Conservation (phyloP, 2,888 invertebrate genomes). For the Ypsolopha scabrella region DNA sequence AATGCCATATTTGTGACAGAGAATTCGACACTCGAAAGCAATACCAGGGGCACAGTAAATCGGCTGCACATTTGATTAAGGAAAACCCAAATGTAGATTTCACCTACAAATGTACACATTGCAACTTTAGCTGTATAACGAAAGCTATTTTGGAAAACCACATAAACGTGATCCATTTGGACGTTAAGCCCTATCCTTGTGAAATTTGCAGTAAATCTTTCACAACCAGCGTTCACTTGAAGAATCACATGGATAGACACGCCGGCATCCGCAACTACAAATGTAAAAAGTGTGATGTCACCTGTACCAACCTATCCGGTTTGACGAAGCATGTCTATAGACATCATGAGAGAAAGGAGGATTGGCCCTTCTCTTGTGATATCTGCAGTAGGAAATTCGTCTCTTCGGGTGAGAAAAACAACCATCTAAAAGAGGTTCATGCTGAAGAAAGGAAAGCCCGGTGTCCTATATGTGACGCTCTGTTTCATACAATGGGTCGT, state of each 20-base stretch:
- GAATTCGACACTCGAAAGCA: slow-evolving; percentile 16
- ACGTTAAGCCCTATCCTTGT: slow-evolving; percentile 24
- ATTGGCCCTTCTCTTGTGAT: slow-evolving; percentile 16
- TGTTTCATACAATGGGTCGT: background rate
- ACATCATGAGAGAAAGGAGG: background rate
- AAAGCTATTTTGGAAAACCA: background rate
- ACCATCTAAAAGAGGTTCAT: background rate
- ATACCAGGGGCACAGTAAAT: slow-evolving; percentile 7
- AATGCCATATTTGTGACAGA: slow-evolving; percentile 29
- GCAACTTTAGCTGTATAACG: background rate
- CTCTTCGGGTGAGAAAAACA: slow-evolving; percentile 26
- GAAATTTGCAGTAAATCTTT: slow-evolving; percentile 29
- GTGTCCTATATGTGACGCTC: background rate
- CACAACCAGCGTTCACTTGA: slow-evolving; percentile 31
- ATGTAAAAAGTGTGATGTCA: background rate
- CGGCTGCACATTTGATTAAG: slow-evolving; percentile 6
- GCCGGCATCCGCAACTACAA: background rate
- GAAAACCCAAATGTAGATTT: slow-evolving; percentile 3
- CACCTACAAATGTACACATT: background rate
- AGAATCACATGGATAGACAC: slow-evolving; percentile 8
- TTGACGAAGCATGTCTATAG: background rate
- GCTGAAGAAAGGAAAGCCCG: background rate
- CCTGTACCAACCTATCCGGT: background rate
- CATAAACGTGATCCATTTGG: slow-evolving; percentile 2
- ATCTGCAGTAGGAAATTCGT: slow-evolving; percentile 30